Evolutionary conservation across 2,797 vertebrate species (phyloP), one percentile per base, ranked within the genome.

Genomic region (Centropyge bicolor): DNA sequence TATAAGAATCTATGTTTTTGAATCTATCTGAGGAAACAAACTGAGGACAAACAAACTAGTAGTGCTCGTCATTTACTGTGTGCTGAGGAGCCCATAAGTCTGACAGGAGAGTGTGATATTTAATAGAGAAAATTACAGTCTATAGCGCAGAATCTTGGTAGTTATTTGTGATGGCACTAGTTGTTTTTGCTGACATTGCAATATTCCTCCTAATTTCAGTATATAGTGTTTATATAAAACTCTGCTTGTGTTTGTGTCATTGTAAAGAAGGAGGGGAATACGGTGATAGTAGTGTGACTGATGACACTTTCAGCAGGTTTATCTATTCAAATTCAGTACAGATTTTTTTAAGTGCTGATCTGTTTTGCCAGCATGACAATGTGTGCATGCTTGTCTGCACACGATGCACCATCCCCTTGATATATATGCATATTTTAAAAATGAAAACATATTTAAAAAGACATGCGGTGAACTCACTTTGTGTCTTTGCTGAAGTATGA

Each of bases 401-500:
- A 62, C n/a, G 56, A 57, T 22, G 22, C 17, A n/a, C 19, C 40
- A 59, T 31, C 16, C 19, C n/a, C 5, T 54, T 27, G 27, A 31
- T 31, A 31, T 31, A 31, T 31, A 31, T 31, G 4, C 27, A 31
- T 31, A 31, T 31, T 31, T 31, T 31, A 31, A 31, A 31, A 31
- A 31, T 31, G 27, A 31, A 31, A 31, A 31, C 27, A 31, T 31
- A 31, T 31, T 31, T 31, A 31, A 31, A 31, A 31, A 63, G 41
- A 64, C 16, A 56, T 52, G 55, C 66, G 61, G 12, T 31, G 54
- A 71, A 68, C 51, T 77, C 27, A 10, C 66, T 75, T 49, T 63
- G 61, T 63, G 5, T 72, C 63, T 64, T 77, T 17, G 48, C 63
- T 55, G 64, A 52, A 73, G n/a, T 43, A 80, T 89, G 36, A 84